Evolutionary conservation across 1,140 invertebrate species (phyloP).

Genomic region (Pseudomyrmex pallidus): DNA sequence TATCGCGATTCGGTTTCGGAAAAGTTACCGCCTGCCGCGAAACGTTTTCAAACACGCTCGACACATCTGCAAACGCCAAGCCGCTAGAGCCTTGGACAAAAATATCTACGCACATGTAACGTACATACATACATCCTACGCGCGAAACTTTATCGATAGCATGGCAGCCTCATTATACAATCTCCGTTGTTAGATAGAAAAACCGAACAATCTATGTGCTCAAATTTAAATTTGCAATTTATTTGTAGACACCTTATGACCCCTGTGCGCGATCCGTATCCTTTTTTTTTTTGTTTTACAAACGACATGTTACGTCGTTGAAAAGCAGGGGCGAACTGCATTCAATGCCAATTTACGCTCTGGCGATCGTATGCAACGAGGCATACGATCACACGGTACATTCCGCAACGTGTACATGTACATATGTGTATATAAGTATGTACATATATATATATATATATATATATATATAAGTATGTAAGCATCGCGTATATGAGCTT

Average conservation of each 20-base stretch:
- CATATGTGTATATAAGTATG: neutral
- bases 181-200: neutral
- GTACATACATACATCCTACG: neutral
- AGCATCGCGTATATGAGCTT: slow-evolving; percentile 26
- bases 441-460: neutral
- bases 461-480: neutral
- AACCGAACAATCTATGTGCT: no score
- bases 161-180: neutral
- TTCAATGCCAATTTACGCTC: slow-evolving; percentile 65
- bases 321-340: neutral
- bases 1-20: slow-evolving; percentile 36
- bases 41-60: neutral
- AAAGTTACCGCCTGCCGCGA: slow-evolving; percentile 7
- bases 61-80: neutral
- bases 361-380: slow-evolving; percentile 51
- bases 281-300: neutral
- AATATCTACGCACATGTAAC: neutral
- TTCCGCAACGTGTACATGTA: slow-evolving; percentile 17
- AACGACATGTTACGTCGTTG: neutral
- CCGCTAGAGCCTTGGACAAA: neutral
- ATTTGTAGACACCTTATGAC: neutral
- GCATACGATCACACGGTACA: slow-evolving; percentile 57
- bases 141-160: neutral
- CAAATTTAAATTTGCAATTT: neutral
- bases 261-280: neutral